A percentile compares a stretch with the other conserved stretches of the same genome.
Conservation (phyloP, 30 jellyfish, hydroid and myxozoan species). For the Chironex yamaguchii region DNA sequence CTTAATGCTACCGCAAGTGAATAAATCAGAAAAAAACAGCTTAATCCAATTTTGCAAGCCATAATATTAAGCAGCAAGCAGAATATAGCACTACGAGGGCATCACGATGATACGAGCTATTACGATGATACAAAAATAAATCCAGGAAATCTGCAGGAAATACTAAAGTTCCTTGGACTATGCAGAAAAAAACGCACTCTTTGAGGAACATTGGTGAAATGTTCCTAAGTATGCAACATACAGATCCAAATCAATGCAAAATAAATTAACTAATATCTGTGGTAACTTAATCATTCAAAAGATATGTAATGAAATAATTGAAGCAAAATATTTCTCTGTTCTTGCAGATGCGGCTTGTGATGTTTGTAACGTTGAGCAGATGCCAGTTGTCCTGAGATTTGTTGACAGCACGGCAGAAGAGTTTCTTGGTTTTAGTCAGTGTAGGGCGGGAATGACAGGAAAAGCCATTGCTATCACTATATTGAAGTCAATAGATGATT, state of each 20-base stretch:
- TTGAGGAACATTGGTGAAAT: neutral
- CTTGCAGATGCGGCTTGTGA: slow-evolving; percentile 42
- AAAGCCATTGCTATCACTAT: slow-evolving; percentile 57
- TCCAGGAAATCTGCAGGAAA: slow-evolving; percentile 20
- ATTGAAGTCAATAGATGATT: slow-evolving; percentile 15
- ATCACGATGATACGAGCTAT: slow-evolving; percentile 19
- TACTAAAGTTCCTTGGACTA: neutral
- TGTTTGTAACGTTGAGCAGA: slow-evolving; percentile 22
- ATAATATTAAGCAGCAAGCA: slow-evolving; percentile 45
- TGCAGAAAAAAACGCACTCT: slow-evolving; percentile 10
- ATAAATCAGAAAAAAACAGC: slow-evolving; percentile 3
- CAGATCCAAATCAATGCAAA: slow-evolving; percentile 16
- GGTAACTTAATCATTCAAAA: neutral
- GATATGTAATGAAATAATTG: neutral
- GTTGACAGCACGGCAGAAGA: slow-evolving; percentile 56
- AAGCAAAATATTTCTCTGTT: slow-evolving; percentile 18
- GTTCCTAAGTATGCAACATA: slow-evolving; percentile 25
- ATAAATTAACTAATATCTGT: neutral
- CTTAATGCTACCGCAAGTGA: neutral
- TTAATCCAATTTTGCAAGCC: slow-evolving; percentile 53
- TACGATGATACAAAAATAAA: neutral
- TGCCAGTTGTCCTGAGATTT: slow-evolving; percentile 48
- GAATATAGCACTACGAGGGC: slow-evolving; percentile 47
- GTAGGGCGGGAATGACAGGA: slow-evolving; percentile 74
- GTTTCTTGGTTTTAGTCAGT: slow-evolving; percentile 71